Evolutionary conservation across 2,797 vertebrate genomes (phyloP), one percentile per base, ranked within the genome.

Genomic region (Gastrophryne carolinensis): DNA sequence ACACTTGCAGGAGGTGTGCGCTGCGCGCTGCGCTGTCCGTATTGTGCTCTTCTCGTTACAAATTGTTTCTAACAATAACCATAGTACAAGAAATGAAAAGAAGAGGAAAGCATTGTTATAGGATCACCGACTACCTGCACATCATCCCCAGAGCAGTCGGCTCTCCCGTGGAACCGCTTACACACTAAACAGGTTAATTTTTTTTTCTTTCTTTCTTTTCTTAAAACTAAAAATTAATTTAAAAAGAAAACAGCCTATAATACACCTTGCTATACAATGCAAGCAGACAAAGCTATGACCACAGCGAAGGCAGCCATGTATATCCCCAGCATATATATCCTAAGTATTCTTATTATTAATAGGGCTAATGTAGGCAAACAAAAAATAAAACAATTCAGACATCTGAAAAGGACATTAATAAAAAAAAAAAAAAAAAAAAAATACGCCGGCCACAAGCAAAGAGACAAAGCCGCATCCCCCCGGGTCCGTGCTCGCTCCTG

Each of bases 21-120:
- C 1, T 53, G 32, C 2, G 29, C 30, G 12, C 0, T 35, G 49
- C 7, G 35, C 52, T 41, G 52, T 39, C 34, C 39, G 32, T 56
- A 29, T 21, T 39, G 50, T 54, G 65, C 65, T 68, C 32, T 24
- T 54, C n/a, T n/a, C 11, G 44, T 53, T 19, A 68, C 12, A 47
- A 44, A 24, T 4, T 53, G 30, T 44, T 44, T 44, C 15, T 44
- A 47, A 47, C 44, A 47, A 47, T 11, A 1, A 2, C 19, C 41
- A 7, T 2, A 17, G 12, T 24, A 35, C 23, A 50, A n/a, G n/a
- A 27, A 19, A 4, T 29, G 5, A 15, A 65, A 4, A 27, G 4
- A 10, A 19, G 13, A 17, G 15, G 2, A 66, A 68, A 68, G 26
- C 65, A 68, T 21, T 17, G 27, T 26, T 35, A 56, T 5, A 37